Conservation (phyloP, 2,888 invertebrate genomes). For the Himalopsyche anomala region DNA sequence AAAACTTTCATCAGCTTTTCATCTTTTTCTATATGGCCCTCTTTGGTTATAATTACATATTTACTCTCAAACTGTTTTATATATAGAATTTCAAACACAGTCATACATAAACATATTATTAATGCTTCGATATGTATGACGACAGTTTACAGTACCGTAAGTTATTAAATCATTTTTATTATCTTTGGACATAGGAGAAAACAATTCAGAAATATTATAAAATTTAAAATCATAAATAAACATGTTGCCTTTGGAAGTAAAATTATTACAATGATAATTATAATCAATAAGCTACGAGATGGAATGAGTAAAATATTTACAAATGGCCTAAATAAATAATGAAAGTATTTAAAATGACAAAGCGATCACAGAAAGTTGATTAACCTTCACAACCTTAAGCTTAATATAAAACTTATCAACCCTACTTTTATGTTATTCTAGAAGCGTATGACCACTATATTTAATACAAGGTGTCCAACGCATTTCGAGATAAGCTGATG, state of each 20-base stretch:
- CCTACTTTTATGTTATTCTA: conserved; percentile 23
- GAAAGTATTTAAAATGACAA: conserved; percentile 21
- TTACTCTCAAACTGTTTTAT: no score
- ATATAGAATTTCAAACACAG: no score
- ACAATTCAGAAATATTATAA: no score
- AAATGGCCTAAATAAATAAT: conserved; percentile 3
- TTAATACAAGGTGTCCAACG: conserved; percentile 12
- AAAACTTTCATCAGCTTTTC: no score
- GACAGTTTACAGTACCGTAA: no score
- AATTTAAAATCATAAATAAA: not conserved
- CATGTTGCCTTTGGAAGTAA: not conserved
- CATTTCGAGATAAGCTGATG: not conserved
- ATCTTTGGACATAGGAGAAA: no score
- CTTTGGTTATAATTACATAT: no score
- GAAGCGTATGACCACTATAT: conserved; percentile 3
- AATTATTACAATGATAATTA: not conserved
- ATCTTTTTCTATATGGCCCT: no score
- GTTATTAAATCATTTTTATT: no score
- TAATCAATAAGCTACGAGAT: not conserved
- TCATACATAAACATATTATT: no score
- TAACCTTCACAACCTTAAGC: conserved; percentile 44
- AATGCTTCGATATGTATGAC: no score
- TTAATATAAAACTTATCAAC: conserved; percentile 18
- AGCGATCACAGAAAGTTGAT: conserved; percentile 45
- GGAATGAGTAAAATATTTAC: conserved; percentile 34